Conservation (phyloP, 2,888 invertebrate species). For the Tachina lurida region DNA sequence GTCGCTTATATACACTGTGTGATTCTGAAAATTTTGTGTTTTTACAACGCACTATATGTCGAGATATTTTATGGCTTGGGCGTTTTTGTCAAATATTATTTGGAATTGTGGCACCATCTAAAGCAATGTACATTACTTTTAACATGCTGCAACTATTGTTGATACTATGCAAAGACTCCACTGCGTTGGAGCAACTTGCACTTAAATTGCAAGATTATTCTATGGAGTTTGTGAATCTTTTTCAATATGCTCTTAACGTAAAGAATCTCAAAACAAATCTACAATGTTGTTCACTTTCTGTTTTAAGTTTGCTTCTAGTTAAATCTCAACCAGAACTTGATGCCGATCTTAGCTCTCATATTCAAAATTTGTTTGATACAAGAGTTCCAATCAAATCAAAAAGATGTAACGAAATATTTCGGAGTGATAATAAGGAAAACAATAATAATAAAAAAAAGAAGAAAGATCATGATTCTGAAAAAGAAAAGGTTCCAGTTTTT, state of each 20-base stretch:
- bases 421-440: constrained; percentile 50
- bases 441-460: background rate
- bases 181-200: constrained; percentile 75
- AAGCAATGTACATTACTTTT: constrained; percentile 29
- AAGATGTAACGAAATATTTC: background rate
- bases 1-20: constrained; percentile 77
- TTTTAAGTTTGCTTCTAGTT: constrained; percentile 75
- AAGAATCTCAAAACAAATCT: constrained; percentile 66
- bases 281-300: constrained; percentile 75
- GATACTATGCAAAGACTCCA: constrained; percentile 77
- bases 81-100: constrained; percentile 71
- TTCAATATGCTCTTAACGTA: constrained; percentile 73
- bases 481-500: background rate
- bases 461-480: background rate
- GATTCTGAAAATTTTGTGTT: constrained; percentile 75
- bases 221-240: constrained; percentile 73
- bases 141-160: constrained; percentile 75
- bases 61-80: constrained; percentile 76
- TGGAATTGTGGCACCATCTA: constrained; percentile 49
- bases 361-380: constrained; percentile 38
- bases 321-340: constrained; percentile 73
- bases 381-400: constrained; percentile 62
- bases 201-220: constrained; percentile 72
- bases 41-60: constrained; percentile 77
- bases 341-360: constrained; percentile 22